A percentile compares a stretch with the other conserved stretches of the same genome.
Conservation (phyloP, 2,797 vertebrate genomes). For the Enteromius thamalakanensis region DNA sequence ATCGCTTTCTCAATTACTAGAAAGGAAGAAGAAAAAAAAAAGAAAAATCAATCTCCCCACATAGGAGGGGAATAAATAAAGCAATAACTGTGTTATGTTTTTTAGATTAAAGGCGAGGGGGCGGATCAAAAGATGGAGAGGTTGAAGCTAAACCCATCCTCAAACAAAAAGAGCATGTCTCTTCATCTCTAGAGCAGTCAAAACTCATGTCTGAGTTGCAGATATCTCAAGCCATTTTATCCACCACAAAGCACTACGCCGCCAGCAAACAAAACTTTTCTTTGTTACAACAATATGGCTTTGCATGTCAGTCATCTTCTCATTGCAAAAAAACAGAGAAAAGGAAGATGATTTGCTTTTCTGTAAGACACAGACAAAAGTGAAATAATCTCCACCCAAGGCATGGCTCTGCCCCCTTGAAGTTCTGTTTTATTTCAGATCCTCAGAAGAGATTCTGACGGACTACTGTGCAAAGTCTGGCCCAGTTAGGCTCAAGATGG, state of each 20-base stretch:
- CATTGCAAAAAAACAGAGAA: slow-evolving; percentile 20
- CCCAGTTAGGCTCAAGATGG: slow-evolving; percentile 50
- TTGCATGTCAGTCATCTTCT: slow-evolving; percentile 18
- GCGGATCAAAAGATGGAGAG: slow-evolving; percentile 47
- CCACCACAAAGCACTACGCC: slow-evolving; percentile 6
- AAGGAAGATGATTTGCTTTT: slow-evolving; percentile 20
- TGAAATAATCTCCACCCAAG: slow-evolving; percentile 31
- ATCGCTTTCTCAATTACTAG: slow-evolving; percentile 51
- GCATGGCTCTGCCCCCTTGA: slow-evolving; percentile 6
- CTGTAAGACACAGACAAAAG: slow-evolving; percentile 10
- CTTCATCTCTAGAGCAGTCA: slow-evolving; percentile 46
- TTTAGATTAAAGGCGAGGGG: slow-evolving; percentile 56
- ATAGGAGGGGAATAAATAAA: slow-evolving; percentile 61
- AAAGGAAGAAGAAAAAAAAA: slow-evolving; percentile 35
- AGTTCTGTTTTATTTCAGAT: slow-evolving; percentile 15
- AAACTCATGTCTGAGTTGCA: slow-evolving; percentile 37
- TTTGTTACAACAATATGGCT: slow-evolving; percentile 6
- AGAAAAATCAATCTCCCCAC: slow-evolving; percentile 60
- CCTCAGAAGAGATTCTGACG: slow-evolving; percentile 42
- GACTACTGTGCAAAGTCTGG: slow-evolving; percentile 47
- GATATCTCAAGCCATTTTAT: slow-evolving; percentile 42
- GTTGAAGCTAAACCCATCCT: slow-evolving; percentile 12
- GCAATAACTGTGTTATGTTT: slow-evolving; percentile 60
- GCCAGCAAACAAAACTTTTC: slow-evolving; percentile 29
- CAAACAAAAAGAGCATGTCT: slow-evolving; percentile 25